phyloP scores from a whole-genome alignment of 2,113 vertebrate genomes.

The Lamprotornis superbus region DNA sequence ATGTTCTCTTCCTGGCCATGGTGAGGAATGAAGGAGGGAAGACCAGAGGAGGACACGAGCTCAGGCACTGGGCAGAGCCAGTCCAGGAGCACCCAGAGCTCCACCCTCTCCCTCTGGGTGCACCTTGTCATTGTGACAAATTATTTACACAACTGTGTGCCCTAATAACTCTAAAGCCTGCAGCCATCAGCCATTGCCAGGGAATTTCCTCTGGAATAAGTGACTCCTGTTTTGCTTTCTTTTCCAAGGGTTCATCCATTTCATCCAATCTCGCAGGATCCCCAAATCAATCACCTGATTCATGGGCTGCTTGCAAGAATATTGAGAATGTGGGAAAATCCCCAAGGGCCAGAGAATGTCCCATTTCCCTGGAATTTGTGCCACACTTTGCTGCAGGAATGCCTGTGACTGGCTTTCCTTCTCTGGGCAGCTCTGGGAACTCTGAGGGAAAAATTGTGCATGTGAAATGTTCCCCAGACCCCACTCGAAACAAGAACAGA shows the following conservation, averaged over 20 bases:
- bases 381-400: background rate
- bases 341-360: background rate
- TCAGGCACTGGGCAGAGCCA: background rate
- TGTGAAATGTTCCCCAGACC: background rate
- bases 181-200: background rate
- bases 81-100: background rate
- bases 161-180: background rate
- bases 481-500: background rate
- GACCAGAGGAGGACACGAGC: background rate
- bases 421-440: background rate
- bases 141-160: background rate
- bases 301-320: background rate
- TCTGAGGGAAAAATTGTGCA: background rate
- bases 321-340: background rate
- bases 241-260: background rate
- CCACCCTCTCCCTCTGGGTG: background rate
- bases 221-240: background rate
- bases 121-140: background rate
- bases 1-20: rapidly evolving
- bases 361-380: background rate
- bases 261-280: rapidly evolving
- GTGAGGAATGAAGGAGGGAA: background rate
- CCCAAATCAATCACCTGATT: background rate
- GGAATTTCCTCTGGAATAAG: background rate
- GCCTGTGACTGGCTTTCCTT: background rate